These are phyloP conservation scores for Thripadectes ignobilis DNA, from an alignment of 2,797 vertebrate species.

Conservation along the genomic window DNA sequence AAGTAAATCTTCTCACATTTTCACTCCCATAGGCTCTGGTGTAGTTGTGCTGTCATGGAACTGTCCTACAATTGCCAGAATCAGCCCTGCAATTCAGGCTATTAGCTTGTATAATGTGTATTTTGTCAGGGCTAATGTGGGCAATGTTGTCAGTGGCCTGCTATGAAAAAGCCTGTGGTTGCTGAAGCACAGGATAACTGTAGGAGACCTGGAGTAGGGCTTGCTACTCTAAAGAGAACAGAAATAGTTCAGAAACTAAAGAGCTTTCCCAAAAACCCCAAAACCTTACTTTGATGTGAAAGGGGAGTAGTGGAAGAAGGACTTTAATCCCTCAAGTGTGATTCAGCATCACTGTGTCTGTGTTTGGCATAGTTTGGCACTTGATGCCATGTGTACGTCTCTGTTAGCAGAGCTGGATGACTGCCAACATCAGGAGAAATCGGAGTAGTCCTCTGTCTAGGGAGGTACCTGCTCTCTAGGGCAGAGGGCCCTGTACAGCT, in stretches of 20 bases:
- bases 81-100: background rate
- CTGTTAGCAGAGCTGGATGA: background rate
- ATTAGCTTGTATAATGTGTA: background rate
- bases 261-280: background rate
- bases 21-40: background rate
- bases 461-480: background rate
- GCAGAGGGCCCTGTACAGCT: background rate
- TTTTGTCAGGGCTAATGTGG: background rate
- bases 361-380: background rate
- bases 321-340: background rate
- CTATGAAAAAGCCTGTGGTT: background rate
- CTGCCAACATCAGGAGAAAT: background rate
- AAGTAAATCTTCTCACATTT: background rate
- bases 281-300: background rate
- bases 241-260: background rate
- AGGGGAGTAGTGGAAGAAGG: background rate
- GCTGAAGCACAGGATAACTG: background rate
- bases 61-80: background rate
- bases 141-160: background rate
- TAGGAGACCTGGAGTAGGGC: background rate
- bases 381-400: accelerated
- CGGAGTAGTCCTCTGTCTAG: background rate
- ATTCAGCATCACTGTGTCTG: background rate
- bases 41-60: background rate
- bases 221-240: background rate